Conservation (phyloP, 2,888 invertebrate species). For the Gerris lacustris region DNA sequence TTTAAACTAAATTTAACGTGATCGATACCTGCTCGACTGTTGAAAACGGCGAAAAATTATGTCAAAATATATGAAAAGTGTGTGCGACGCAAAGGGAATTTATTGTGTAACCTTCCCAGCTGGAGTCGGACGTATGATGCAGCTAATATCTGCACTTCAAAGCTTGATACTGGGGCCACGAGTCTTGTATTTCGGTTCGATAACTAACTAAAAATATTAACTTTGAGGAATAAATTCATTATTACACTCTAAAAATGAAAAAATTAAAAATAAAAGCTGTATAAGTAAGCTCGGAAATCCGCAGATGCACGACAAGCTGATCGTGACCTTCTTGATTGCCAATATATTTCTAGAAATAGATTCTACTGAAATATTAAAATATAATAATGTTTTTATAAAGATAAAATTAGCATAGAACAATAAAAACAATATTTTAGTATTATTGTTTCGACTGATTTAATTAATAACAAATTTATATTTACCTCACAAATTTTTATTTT, state of each 20-base stretch:
- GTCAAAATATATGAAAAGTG: neutral
- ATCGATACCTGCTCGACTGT: neutral
- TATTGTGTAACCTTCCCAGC: constrained; percentile 1
- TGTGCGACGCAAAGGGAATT: neutral
- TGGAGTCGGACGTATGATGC: neutral
- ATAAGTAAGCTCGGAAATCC: neutral
- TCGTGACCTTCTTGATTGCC: neutral
- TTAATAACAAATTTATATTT: no score
- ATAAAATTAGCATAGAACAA: neutral
- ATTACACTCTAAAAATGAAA: neutral
- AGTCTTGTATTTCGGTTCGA: neutral
- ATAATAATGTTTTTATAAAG: neutral
- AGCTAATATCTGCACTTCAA: neutral
- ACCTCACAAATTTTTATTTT: no score
- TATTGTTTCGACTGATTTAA: no score
- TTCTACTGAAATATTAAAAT: neutral
- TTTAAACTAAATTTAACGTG: neutral
- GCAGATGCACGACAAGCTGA: neutral
- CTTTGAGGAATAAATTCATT: constrained; percentile 1
- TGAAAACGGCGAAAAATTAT: neutral
- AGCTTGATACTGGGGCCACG: neutral
- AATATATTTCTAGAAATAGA: neutral
- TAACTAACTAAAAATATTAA: neutral
- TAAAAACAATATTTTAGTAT: no score
- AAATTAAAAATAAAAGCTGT: neutral